Base-by-base conservation (phyloP, 1,140 invertebrate genomes). In the Hermetia illucens region DNA sequence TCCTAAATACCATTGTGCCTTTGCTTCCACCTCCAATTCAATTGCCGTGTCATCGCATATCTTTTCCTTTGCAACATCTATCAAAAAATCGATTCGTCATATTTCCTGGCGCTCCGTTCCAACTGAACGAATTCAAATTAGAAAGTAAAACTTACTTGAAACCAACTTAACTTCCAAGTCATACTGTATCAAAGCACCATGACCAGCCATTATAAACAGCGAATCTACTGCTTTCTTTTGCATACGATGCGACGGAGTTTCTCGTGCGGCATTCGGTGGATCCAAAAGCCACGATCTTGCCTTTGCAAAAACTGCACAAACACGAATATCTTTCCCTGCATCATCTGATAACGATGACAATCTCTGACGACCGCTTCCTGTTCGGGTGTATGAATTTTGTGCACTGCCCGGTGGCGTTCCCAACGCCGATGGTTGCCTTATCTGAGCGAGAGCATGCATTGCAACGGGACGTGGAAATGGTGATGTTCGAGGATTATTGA, bases 31-130 rank as follows among this genome's bases (percentile, higher is more conserved):
- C 35, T 77, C 74, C 44, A 96, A 52, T 51, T 94, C 87, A 44
- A 97, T 83, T 6, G 78, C 71, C 1, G 87, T 82, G 50, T 95
- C 90, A 61, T 94, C 88, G 52, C 83, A 86, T 24, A 91, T 71
- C 65, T 86, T 85, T 61, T 90, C 84, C 60, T 88, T 91, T 35
- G 82, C 75, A 45, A 87, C 65, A 48, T 71, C 81, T 83, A 9
- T 21, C 22, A 22, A 31, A 42, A 39, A 44, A 39, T 34, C 15
- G 22, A 4, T 32, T 30, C 24, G 30, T 21, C 35, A 44, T 21
- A 36, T 27, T 36, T 20, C 10, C 21, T 21, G 5, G 15, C 12
- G n/a, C n/a, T 36, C 8, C n/a, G 5, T 36, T 36, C 12, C 9
- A 19, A 36, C 15, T 10, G 2, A 16, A 16, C 17, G 22, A 6